Percentiles rank a stretch among this genome's conserved stretches.
Evolutionary conservation across 2,888 invertebrate genomes (phyloP).

Genomic region (Papilio demoleus): DNA sequence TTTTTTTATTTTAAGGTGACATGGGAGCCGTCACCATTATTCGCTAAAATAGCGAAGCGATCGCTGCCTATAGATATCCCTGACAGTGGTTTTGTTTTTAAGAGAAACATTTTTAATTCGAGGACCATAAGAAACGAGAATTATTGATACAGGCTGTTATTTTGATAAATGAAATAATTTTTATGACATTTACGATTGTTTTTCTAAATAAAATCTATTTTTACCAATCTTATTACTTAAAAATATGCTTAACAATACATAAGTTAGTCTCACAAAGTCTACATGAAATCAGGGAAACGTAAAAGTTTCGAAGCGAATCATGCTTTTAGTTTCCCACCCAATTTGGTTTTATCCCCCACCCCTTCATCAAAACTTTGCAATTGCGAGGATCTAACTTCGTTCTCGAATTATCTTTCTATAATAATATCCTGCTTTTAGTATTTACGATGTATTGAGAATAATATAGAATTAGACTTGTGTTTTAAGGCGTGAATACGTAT

Average conservation of each 20-base stretch:
- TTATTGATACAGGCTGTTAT: no score
- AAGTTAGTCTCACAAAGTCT: slow-evolving; percentile 31
- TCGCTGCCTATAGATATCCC: no score
- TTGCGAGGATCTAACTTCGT: slow-evolving; percentile 42
- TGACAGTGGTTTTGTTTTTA: no score
- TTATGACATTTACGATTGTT: no score
- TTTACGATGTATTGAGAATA: slow-evolving; percentile 2
- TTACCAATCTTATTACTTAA: slow-evolving; percentile 27
- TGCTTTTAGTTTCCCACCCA: slow-evolving; percentile 43
- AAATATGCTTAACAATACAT: slow-evolving; percentile 29
- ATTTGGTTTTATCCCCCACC: slow-evolving; percentile 43
- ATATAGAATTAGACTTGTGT: neutral
- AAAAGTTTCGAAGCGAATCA: slow-evolving; percentile 44
- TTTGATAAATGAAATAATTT: no score
- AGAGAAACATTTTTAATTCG: no score
- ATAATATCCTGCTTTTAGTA: slow-evolving; percentile 19
- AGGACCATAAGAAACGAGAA: no score
- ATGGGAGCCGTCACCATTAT: no score
- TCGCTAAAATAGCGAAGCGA: no score
- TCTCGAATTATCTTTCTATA: slow-evolving; percentile 26
- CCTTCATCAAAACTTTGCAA: slow-evolving; percentile 50
- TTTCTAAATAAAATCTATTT: neutral
- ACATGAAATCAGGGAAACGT: slow-evolving; percentile 41
- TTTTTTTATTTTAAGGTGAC: no score
- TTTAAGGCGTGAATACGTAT: no score